phyloP scores from a whole-genome alignment of 2,797 vertebrate species.

The Zenarchopterus dispar region DNA sequence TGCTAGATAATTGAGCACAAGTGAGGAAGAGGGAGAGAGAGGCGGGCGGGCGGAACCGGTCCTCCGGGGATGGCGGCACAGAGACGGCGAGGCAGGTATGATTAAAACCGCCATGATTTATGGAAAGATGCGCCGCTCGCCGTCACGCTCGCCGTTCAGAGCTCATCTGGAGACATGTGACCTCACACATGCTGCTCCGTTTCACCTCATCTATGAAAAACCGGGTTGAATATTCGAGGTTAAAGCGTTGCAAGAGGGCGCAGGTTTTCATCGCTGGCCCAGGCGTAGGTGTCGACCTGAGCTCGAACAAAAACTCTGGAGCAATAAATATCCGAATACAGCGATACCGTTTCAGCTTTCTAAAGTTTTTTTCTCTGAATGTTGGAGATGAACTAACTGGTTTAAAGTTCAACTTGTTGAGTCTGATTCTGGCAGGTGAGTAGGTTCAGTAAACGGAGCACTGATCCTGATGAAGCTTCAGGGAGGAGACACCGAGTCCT shows the following conservation, averaged over 20 bases:
- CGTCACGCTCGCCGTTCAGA: slow-evolving; percentile 79
- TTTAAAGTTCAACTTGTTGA: too few species aligned
- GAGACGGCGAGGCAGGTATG: slow-evolving; percentile 89
- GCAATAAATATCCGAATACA: too few species aligned
- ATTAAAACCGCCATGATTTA: slow-evolving; percentile 96
- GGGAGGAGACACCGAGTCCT: too few species aligned
- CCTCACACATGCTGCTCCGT: slow-evolving; percentile 17
- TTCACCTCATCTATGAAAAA: slow-evolving; percentile 45
- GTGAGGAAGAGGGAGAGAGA: slow-evolving; percentile 84
- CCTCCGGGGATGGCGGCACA: slow-evolving; percentile 79
- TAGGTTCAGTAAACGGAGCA: too few species aligned
- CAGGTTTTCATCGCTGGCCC: background rate
- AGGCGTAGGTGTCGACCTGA: too few species aligned
- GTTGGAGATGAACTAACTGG: too few species aligned
- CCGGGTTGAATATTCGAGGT: slow-evolving; percentile 33
- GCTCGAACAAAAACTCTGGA: too few species aligned
- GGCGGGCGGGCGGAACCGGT: slow-evolving; percentile 81
- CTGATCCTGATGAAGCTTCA: too few species aligned
- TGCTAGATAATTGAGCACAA: slow-evolving; percentile 93
- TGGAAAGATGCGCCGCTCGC: slow-evolving; percentile 87
- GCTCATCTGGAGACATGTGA: slow-evolving; percentile 76
- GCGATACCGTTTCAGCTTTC: too few species aligned
- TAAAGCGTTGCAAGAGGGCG: too few species aligned
- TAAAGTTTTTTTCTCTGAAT: too few species aligned
- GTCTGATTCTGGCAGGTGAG: too few species aligned